These are phyloP conservation scores for Ophraella communa DNA, from an alignment of 2,888 invertebrate species.

Conservation along the genomic window DNA sequence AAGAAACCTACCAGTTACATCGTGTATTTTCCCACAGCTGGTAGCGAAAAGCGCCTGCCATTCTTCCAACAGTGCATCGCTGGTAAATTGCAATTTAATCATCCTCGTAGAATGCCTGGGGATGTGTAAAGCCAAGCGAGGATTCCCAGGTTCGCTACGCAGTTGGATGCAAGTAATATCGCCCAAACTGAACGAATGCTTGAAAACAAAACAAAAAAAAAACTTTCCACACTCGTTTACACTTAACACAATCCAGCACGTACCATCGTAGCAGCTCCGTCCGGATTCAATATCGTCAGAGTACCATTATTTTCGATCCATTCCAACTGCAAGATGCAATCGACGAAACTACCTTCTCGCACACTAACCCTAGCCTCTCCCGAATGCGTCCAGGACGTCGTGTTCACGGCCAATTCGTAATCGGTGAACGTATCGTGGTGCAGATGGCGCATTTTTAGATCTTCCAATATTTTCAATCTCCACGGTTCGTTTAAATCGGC, in stretches of 20 bases:
- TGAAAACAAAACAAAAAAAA: too few relatives aligned
- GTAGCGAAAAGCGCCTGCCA: constrained; percentile 84
- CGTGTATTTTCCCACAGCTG: constrained; percentile 57
- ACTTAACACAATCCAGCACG: too few relatives aligned
- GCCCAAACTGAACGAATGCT: constrained; percentile 74
- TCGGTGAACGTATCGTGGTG: constrained; percentile 51
- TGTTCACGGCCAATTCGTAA: constrained; percentile 82
- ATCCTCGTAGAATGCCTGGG: constrained; percentile 68
- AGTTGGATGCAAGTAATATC: constrained; percentile 80
- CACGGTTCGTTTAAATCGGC: constrained; percentile 75
- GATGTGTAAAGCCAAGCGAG: constrained; percentile 77
- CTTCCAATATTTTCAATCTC: constrained; percentile 75
- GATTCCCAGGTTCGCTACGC: constrained; percentile 81
- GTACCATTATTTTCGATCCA: constrained; percentile 75
- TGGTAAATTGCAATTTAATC: constrained; percentile 78
- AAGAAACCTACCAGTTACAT: constrained; percentile 46
- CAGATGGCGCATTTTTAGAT: constrained; percentile 66
- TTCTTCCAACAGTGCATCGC: constrained; percentile 87
- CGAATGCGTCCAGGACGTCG: constrained; percentile 85
- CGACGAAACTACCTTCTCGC: constrained; percentile 65
- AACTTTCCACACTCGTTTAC: too few relatives aligned
- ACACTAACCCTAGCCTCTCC: constrained; percentile 72
- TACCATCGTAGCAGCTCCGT: constrained; percentile 79
- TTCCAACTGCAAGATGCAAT: constrained; percentile 81
- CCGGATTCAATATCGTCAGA: constrained; percentile 76